Evolutionary conservation across 30 jellyfish, hydroid and myxozoan genomes (phyloP), one percentile per base, ranked within the genome.

Genomic region (Cassiopea xamachana): DNA sequence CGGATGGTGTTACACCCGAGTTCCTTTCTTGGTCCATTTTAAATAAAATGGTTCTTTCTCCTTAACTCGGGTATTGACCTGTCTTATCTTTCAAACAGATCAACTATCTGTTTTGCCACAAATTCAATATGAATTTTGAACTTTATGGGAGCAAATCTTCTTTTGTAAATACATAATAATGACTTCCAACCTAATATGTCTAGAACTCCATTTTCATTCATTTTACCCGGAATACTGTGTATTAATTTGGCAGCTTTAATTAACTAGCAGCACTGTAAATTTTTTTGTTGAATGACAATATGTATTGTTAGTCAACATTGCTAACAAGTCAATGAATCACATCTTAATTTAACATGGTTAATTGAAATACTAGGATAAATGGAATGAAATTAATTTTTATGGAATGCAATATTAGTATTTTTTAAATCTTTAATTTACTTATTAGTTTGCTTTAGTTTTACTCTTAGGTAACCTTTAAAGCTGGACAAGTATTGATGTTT

Each of bases 161-260:
- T 44, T 46, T 76, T 76, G 16, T 76, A 76, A 44, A 76, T 76
- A 48, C 44, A 48, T 8, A 19, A 8, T 49, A 76, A 47, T 18
- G 85, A 15, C 50, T 76, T 76, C 85, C 85, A 49, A 16, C 50
- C 50, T 76, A 76, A 1, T 13, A 76, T 76, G 85, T 76, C 69
- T 16, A 49, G 74, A 47, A 76, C 85, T 76, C 50, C 43, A 8
- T 76, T 76, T 8, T 76, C 85, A 76, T 6, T 76, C 68, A 48
- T 39, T 39, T 76, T 39, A 48, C 85, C 44, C 0, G 74, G 85
- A 75, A 76, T 76, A 76, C 85, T 48, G 68, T 76, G 85, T 6
- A 76, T 76, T 48, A 76, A 39, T 76, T 76, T 76, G 43, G 85
- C 85, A 76, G 85, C 69, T 79, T 79, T 79, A 14, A 9, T 51